Evolutionary conservation across 2,797 vertebrate species (phyloP), one percentile per base, ranked within the genome.

Genomic region (Percopsis omiscomaycus): DNA sequence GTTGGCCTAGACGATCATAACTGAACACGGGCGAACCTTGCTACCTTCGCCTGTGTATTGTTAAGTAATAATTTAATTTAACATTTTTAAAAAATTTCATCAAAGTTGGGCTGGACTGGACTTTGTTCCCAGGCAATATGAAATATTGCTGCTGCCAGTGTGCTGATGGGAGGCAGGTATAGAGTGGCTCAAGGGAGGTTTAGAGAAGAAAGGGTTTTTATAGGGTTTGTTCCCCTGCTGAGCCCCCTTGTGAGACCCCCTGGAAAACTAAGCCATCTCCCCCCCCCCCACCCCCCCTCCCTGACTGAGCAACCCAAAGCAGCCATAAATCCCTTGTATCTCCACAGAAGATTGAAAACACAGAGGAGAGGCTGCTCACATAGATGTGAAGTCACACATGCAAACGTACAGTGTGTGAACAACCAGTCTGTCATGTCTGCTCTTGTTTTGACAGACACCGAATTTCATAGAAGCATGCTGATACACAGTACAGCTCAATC

Each of bases 141-240:
- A 59, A 29, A 13, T 46, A 16, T 50, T 22, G n/a, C 59, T 50
- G 59, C 29, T 30, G 4, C 32, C 28, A 22, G 32, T 27, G 15
- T 9, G 10, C 46, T 54, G 61, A 54, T n/a, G 22, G 48, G n/a
- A 29, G 22, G 27, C 16, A 15, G 15, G n/a, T 30, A 49, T 52
- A 12, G 12, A 50, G 37, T 52, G 55, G 15, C 37, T 66, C 32
- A 66, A 57, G 58, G 58, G 44, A 42, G 45, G 15, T 4, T 22
- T 16, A 44, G 50, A 48, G 14, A 64, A 51, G 47, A 51, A 48
- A 55, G 50, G 55, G 47, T 71, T 79, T 74, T 71, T 73, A 66
- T 61, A 66, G 59, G 63, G 59, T 69, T 51, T 63, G 61, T 72
- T 66, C 67, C 61, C 65, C 60, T 60, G 63, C 59, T 70, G 59